phyloP scores from a whole-genome alignment of 2,797 vertebrate species.

The Schizopygopsis pylzovi region DNA sequence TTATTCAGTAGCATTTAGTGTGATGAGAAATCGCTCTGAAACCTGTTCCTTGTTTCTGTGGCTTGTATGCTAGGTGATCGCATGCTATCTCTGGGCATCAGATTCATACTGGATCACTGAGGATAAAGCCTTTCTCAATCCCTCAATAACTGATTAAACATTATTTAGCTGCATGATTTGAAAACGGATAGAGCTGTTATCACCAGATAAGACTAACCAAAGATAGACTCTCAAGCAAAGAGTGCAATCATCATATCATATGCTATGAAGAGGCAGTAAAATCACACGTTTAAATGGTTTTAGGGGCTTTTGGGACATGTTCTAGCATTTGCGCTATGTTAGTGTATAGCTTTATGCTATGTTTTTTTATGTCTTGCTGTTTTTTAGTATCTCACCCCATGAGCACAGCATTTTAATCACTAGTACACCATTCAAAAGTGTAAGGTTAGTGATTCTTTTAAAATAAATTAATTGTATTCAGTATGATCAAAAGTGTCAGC shows the following conservation, averaged over 20 bases:
- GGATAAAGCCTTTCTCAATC: neutral
- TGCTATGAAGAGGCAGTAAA: neutral
- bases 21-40: neutral
- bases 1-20: neutral
- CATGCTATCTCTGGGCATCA: neutral
- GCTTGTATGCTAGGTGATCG: neutral
- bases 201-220: neutral
- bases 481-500: neutral
- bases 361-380: neutral
- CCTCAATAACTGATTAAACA: neutral
- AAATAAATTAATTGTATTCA: neutral
- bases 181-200: neutral
- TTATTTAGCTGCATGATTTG: neutral
- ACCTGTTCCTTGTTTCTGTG: neutral
- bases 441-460: neutral
- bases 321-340: neutral
- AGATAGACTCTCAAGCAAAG: neutral
- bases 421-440: neutral
- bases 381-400: neutral
- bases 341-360: too few relatives aligned
- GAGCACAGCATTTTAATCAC: neutral
- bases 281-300: neutral
- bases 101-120: neutral
- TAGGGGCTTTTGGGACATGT: neutral
- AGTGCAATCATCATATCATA: neutral